Evolutionary conservation across 1,140 invertebrate genomes (phyloP).

Genomic region (Trinorchestia longiramus): DNA sequence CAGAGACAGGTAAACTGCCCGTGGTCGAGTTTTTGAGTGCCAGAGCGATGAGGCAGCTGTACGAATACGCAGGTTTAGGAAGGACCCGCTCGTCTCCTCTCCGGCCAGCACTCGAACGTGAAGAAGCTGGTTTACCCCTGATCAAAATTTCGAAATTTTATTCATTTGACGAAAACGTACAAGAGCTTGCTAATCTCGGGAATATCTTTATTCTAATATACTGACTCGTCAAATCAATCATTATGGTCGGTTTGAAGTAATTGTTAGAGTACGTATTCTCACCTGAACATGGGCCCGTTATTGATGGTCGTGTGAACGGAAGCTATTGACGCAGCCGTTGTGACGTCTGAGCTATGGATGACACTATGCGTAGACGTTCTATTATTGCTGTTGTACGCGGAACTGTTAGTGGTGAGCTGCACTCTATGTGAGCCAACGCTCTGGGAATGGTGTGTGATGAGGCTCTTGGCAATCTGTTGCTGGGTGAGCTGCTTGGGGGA

Average conservation of each 20-base stretch:
- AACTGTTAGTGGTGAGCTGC: conserved; percentile 26
- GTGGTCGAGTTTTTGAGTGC: conserved; percentile 95
- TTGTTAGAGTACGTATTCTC: background rate
- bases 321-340: conserved; percentile 3
- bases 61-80: conserved; percentile 97
- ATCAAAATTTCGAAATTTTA: conserved; percentile 60
- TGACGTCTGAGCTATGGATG: background rate
- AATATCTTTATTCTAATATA: background rate
- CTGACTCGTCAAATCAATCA: background rate
- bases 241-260: background rate
- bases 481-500: conserved; percentile 48
- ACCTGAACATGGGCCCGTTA: conserved; percentile 44
- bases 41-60: conserved; percentile 97
- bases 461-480: conserved; percentile 22
- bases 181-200: background rate
- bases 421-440: background rate
- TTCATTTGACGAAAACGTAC: background rate
- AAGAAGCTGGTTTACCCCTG: conserved; percentile 69
- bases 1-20: conserved; percentile 94
- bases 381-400: background rate
- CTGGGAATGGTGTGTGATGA: conserved; percentile 7
- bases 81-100: conserved; percentile 80
- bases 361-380: background rate
- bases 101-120: conserved; percentile 63
- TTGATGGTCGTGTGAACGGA: conserved; percentile 30